Evolutionary conservation across 1,140 invertebrate genomes (phyloP), one percentile per base, ranked within the genome.

Genomic region (Pseudomyrmex concolor): DNA sequence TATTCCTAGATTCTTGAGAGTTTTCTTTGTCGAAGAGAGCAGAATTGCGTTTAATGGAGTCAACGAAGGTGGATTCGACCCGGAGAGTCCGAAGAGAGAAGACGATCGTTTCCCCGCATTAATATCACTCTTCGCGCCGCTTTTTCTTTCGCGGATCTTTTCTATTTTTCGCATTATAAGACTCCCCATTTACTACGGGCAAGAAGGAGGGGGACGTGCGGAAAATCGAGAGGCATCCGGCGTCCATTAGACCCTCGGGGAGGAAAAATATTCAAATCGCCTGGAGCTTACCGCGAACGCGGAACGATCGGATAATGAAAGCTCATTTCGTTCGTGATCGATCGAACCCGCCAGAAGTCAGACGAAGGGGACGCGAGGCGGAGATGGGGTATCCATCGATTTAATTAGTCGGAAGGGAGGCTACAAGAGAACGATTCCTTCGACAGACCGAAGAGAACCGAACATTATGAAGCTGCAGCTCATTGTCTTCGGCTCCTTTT

Each of bases 91-190:
- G 74, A 87, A 48, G 63, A 86, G 82, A 77, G 85, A 68, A 64
- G 74, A 76, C 71, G 86, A 88, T 88, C 87, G 87, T 88, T 88
- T 77, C 77, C 72, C 73, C 86, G 87, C 86, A 88, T 88, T 88
- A 88, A 87, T 88, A 85, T 88, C 86, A 83, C 86, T 34, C 34
- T 88, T 71, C 60, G 71, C 78, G 78, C 72, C 60, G 63, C 70
- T 84, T 73, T 76, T 63, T 71, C 62, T 62, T 54, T 34, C 51
- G 45, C 48, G 50, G 17, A 72, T 55, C 74, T 84, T 74, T 78
- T 83, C 86, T 88, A 88, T 88, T 85, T 88, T 83, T 88, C 86
- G 83, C 84, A 85, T 89, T 85, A 87, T 76, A 62, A 70, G 68
- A 22, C 63, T 78, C 81, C 71, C 86, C 84, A 89, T 89, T 85